Conservation (phyloP, 2,888 invertebrate species). For the Icerya purchasi region DNA sequence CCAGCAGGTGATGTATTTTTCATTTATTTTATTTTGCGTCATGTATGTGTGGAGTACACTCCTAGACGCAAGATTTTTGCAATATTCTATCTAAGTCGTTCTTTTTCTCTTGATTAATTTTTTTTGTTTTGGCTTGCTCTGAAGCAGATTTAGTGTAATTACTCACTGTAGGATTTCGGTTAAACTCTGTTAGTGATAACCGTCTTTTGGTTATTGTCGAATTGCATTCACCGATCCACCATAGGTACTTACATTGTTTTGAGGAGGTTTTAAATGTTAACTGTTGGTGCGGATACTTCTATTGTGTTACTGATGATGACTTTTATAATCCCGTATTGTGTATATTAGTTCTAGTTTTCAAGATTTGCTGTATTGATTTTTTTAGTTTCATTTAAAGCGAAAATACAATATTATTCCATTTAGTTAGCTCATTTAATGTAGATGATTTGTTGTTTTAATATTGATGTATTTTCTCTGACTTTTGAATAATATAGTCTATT, state of each 20-base stretch:
- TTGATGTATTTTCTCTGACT: neutral
- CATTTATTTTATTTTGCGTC: too few species aligned
- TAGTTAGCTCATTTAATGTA: neutral
- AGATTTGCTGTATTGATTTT: neutral
- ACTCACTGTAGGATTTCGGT: neutral
- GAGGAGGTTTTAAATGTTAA: neutral
- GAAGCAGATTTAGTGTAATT: neutral
- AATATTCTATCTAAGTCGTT: too few species aligned
- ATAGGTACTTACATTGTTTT: neutral
- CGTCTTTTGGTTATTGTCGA: neutral
- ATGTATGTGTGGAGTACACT: too few species aligned
- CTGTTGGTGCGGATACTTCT: neutral
- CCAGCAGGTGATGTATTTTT: too few species aligned
- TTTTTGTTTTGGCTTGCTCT: neutral
- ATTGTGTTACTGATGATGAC: too few species aligned
- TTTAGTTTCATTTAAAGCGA: neutral
- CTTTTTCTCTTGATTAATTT: too few species aligned
- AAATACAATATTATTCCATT: neutral
- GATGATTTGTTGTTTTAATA: neutral
- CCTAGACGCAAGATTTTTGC: too few species aligned
- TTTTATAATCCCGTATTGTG: neutral
- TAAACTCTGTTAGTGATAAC: neutral
- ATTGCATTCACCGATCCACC: neutral
- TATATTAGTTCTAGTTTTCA: neutral
- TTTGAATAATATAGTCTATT: neutral